Base-by-base conservation (phyloP, 2,113 vertebrate species). In the Oenanthe oenanthe region DNA sequence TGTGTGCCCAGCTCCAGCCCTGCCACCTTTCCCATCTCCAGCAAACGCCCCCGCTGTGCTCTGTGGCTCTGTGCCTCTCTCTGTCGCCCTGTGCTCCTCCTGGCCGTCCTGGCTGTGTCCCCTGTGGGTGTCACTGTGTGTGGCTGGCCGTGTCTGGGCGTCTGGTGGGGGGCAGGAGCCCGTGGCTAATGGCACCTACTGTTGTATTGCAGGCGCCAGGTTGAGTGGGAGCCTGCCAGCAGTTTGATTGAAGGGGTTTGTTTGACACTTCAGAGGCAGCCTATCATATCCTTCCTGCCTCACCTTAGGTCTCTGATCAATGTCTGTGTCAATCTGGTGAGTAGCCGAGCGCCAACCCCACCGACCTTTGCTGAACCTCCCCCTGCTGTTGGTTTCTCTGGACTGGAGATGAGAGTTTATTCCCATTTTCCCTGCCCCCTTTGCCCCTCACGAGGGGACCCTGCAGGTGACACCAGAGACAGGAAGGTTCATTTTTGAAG, bases 221-320 rank as follows among this genome's bases (percentile, higher is more conserved):
- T 99, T 98, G 99, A 99, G 98, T 99, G 99, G 99, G 99, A 99
- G 97, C 99, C 99, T 84, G 99, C 99, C 97, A 99, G 99, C 98
- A 99, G 97, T 98, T 99, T 99, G 98, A 99, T 99, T 95, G 99
- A 99, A 98, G 99, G 99, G 95, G 99, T 99, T 98, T 99, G 99
- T 98, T 98, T 99, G 97, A 99, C 99, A 85, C 99, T 99, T 97
- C 99, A 99, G 98, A 99, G 99, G 82, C 99, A 99, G 98, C 99
- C 99, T 85, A 99, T 99, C 98, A 99, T 99, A 98, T 99, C 99
- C 94, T 99, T 99, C 98, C 98, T 99, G 89, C 99, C 99, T 81
- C 99, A 99, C 96, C 99, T 99, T 93, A 99, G 99, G 97, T 99
- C 99, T 85, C 98, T 99, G 97, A 99, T 99, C 98, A 99, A 99